These are phyloP conservation scores for Holotrichia oblita DNA, from an alignment of 1,140 invertebrate species.

Conservation along the genomic window DNA sequence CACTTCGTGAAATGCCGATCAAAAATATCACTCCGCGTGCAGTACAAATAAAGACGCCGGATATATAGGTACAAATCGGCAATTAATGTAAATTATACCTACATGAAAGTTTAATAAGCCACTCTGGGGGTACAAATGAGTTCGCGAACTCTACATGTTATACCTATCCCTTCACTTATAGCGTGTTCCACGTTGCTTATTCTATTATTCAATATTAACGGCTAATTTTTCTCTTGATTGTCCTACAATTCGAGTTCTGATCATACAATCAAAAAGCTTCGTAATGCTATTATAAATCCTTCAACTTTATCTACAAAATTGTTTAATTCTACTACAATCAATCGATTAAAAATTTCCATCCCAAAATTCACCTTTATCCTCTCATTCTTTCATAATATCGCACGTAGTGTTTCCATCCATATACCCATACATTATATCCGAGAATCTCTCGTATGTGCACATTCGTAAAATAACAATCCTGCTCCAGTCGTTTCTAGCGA, in stretches of 20 bases:
- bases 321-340: no score
- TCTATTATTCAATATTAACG: not conserved
- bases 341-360: no score
- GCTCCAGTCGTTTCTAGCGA: constrained; percentile 14
- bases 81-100: constrained; percentile 18
- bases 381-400: no score
- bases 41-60: not conserved
- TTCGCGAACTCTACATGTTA: constrained; percentile 1
- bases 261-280: no score
- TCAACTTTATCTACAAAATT: no score
- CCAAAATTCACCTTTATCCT: no score
- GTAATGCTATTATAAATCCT: no score
- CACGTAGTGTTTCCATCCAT: not conserved
- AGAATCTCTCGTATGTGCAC: constrained; percentile 23
- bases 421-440: constrained; percentile 10
- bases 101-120: constrained; percentile 4
- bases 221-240: no score
- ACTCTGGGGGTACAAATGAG: not conserved
- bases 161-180: not conserved
- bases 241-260: no score
- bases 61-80: constrained; percentile 8
- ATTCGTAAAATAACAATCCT: constrained; percentile 23
- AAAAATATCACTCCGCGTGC: not conserved
- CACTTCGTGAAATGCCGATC: not conserved
- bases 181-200: not conserved